These are phyloP conservation scores for Hydrozoanthus gracilis DNA, from an alignment of 92 coral and sea anemone species.

Conservation along the genomic window DNA sequence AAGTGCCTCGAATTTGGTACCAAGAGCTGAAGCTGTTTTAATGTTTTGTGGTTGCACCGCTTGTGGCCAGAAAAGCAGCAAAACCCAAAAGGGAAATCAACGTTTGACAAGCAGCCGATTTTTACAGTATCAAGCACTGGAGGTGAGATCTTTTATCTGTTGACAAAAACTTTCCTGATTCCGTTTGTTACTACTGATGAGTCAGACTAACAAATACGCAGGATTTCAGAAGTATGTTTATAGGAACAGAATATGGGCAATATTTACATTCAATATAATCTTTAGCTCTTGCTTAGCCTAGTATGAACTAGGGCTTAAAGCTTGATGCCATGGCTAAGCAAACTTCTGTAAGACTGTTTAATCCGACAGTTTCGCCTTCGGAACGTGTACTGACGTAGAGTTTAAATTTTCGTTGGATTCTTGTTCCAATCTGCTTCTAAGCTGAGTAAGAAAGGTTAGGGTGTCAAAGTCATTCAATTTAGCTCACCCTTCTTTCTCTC, in stretches of 20 bases:
- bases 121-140: not conserved
- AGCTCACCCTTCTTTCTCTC: too few relatives aligned
- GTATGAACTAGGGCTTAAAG: not conserved
- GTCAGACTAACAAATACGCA: not conserved
- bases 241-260: not conserved
- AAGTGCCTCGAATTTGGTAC: not conserved
- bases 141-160: constrained; percentile 28
- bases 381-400: constrained; percentile 1
- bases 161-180: constrained; percentile 26
- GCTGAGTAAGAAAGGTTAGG: too few relatives aligned
- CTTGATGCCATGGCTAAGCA: not conserved
- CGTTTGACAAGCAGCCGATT: not conserved
- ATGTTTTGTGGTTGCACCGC: not conserved
- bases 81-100: not conserved
- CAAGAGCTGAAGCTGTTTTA: not conserved
- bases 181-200: constrained; percentile 1
- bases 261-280: constrained; percentile 7
- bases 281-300: constrained; percentile 2
- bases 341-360: constrained; percentile 11
- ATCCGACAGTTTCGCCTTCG: constrained; percentile 27
- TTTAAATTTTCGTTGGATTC: not conserved
- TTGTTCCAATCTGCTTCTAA: not conserved
- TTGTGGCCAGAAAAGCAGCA: not conserved
- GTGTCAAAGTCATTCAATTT: too few relatives aligned
- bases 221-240: not conserved